phyloP scores from a whole-genome alignment of 2,888 invertebrate genomes.

The Siphonodentalium dalli region DNA sequence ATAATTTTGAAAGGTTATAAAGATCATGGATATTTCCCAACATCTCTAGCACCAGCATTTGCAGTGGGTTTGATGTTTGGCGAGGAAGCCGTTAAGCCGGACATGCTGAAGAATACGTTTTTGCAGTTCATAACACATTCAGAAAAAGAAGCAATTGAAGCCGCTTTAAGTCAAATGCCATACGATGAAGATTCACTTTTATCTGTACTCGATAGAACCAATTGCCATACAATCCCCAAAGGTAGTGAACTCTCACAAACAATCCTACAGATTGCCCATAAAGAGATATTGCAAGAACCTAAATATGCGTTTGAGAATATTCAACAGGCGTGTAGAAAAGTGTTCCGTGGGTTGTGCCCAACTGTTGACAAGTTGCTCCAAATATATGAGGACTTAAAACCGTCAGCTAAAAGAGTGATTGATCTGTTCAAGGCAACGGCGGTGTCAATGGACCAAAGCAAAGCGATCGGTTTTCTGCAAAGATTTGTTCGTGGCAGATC shows the following conservation, averaged over 20 bases:
- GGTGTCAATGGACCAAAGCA: slow-evolving; percentile 11
- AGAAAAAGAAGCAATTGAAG: slow-evolving; percentile 13
- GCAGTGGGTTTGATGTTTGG: slow-evolving; percentile 11
- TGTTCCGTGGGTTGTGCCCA: too few species aligned
- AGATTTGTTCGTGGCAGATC: slow-evolving; percentile 12
- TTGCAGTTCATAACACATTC: slow-evolving; percentile 6
- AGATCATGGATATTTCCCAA: slow-evolving; percentile 16
- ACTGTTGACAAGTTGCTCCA: background rate
- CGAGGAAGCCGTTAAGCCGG: slow-evolving; percentile 14
- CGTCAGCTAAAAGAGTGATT: background rate
- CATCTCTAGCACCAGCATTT: slow-evolving; percentile 11
- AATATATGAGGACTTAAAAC: background rate
- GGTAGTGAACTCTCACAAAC: background rate
- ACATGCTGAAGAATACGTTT: slow-evolving; percentile 11
- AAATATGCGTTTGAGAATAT: slow-evolving; percentile 17
- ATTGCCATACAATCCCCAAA: slow-evolving; percentile 4
- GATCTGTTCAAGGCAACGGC: background rate
- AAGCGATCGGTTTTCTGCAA: slow-evolving; percentile 2
- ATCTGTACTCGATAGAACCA: slow-evolving; percentile 5
- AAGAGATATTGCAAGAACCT: slow-evolving; percentile 10
- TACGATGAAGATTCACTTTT: slow-evolving; percentile 3
- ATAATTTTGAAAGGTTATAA: slow-evolving; percentile 16
- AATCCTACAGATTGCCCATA: slow-evolving; percentile 14
- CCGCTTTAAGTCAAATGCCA: background rate
- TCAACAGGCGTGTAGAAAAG: too few species aligned